Evolutionary conservation across 2,888 invertebrate genomes (phyloP).

Genomic region (Heliconius sara): DNA sequence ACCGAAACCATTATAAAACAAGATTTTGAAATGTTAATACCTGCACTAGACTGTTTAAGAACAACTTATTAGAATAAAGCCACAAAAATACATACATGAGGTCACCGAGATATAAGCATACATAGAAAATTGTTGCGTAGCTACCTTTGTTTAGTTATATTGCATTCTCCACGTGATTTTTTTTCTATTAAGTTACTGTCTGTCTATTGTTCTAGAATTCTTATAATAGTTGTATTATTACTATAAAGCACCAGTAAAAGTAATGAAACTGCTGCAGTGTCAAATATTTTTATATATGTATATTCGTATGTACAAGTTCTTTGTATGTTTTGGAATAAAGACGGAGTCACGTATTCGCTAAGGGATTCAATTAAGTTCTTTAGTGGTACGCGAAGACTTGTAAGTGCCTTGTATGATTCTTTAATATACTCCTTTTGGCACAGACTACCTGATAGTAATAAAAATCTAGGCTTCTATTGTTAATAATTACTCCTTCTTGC

Average conservation of each 20-base stretch:
- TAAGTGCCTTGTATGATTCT: constrained; percentile 23
- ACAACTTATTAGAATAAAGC: no score
- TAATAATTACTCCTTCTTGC: no score
- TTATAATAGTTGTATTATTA: not conserved
- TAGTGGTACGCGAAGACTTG: constrained; percentile 33
- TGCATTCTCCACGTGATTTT: not conserved
- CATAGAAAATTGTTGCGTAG: not conserved
- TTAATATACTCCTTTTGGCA: constrained; percentile 12
- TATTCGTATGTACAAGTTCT: not conserved
- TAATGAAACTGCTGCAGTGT: not conserved
- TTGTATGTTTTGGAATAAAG: constrained; percentile 29
- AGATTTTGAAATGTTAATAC: no score
- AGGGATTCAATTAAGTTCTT: constrained; percentile 39
- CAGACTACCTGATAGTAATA: not conserved
- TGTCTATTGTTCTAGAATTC: not conserved
- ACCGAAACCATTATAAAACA: no score
- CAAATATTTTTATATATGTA: not conserved
- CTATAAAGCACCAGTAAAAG: not conserved
- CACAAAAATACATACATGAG: no score
- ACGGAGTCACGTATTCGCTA: constrained; percentile 37
- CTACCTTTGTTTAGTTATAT: not conserved
- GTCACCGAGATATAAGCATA: no score
- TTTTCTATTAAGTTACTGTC: not conserved
- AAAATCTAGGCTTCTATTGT: no score
- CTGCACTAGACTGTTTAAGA: no score